Evolutionary conservation across 2,888 invertebrate genomes (phyloP), one percentile per base, ranked within the genome.

Genomic region (Heteropelma amictum): DNA sequence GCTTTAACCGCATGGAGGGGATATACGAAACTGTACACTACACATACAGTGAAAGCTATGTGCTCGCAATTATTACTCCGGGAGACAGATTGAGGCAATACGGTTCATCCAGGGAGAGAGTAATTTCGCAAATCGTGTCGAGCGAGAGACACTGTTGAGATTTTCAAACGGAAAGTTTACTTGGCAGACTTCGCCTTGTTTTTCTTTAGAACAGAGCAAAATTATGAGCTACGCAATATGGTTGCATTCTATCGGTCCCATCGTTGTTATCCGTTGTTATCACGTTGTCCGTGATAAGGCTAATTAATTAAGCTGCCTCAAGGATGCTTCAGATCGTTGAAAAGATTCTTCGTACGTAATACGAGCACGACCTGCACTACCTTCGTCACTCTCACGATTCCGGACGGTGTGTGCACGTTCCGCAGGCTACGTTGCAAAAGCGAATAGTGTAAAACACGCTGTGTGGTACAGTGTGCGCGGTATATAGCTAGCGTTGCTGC

Each of bases 1-100:
- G 26, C 42, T 42, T 26, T 28, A 17, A 10, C 17, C 30, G 33
- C 19, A 7, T 26, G n/a, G 26, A 5, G 1, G 17, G 38, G 40
- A 23, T 14, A 38, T 23, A 14, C 53, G 33, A 33, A 17, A 17
- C 33, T 10, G 35, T 19, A 35, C 33, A 54, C 35, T 35, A 33
- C 17, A 35, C 35, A 35, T 35, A 54, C n/a, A 54, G 45, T 14
- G 47, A 47, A 19, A 45, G 26, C 1, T 7, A 19, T 42, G 19
- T n/a, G 58, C 35, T 51, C 53, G 67, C 42, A 47, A 38, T 28
- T 67, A 38, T 28, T 67, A 2, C 14, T 14, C n/a, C 38, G 26
- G 7, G 53, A 12, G 54, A 38, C 40, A 38, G 42, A 51, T 60
- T 28, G 61, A 40, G 65, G 45, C 40, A 60, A 72, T 67, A 60